Conservation (phyloP, 2,888 invertebrate genomes). For the Morpho deidamia region DNA sequence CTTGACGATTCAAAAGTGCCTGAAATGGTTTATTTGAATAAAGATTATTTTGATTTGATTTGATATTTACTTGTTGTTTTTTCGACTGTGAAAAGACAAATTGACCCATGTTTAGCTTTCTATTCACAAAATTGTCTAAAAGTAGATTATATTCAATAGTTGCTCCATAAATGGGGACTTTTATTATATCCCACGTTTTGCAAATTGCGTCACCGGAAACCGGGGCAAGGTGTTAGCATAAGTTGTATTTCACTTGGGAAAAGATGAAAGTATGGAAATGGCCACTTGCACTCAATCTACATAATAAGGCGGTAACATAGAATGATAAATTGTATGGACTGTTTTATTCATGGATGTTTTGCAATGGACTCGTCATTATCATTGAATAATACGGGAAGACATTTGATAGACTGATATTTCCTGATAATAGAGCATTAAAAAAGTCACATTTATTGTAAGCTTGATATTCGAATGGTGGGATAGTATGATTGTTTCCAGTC, state of each 20-base stretch:
- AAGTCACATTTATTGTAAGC: too few relatives aligned
- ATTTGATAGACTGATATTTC: not conserved
- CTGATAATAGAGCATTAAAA: too few relatives aligned
- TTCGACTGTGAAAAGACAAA: too few relatives aligned
- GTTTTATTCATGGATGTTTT: conserved; percentile 34
- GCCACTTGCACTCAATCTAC: conserved; percentile 36
- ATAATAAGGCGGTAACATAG: conserved; percentile 35
- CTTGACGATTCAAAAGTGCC: too few relatives aligned
- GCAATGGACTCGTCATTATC: conserved; percentile 14
- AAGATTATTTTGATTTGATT: too few relatives aligned
- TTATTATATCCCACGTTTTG: conserved; percentile 1
- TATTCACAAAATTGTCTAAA: too few relatives aligned
- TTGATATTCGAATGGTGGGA: too few relatives aligned
- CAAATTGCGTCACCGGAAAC: conserved; percentile 4
- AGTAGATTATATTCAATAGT: too few relatives aligned
- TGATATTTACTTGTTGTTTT: too few relatives aligned
- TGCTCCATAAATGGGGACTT: not conserved
- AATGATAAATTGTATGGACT: conserved; percentile 31
- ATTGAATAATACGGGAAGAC: conserved; percentile 14
- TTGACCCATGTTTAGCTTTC: too few relatives aligned
- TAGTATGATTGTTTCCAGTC: too few relatives aligned
- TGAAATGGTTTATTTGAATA: too few relatives aligned
- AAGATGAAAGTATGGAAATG: conserved; percentile 32
- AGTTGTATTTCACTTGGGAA: conserved; percentile 28
- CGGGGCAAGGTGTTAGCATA: conserved; percentile 21